Evolutionary conservation across 2,113 vertebrate genomes (phyloP), one percentile per base, ranked within the genome.

Genomic region (Chroicocephalus ridibundus): DNA sequence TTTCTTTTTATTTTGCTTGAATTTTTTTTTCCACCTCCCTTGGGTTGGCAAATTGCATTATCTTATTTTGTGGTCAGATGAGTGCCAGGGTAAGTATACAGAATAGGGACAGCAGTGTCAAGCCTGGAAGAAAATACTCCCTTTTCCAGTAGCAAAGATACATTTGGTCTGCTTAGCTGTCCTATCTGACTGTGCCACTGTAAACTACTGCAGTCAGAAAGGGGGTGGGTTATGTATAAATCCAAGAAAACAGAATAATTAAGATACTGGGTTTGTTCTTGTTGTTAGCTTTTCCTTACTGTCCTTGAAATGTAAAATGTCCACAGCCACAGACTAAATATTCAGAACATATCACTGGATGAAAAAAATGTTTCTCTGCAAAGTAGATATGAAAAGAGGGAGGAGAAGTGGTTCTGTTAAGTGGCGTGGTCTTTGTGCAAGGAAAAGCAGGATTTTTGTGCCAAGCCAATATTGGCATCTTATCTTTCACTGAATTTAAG

Each of bases 11-110:
- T 47, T 95, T 82, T 61, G 16, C 32, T 21, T 64, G 25, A 15
- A 3, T 24, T 31, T 38, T 52, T 40, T 54, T 6, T 34, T 14
- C 34, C 60, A 66, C 26, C 62, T 83, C 62, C 54, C 36, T 90
- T 87, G 65, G 51, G 36, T 93, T 91, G 49, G 20, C 80, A 93
- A 88, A 83, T 81, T 81, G 62, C 88, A 83, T 94, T 88, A 62
- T 66, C 22, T 74, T 90, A 51, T 10, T 92, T 68, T 94, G 76
- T 86, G 46, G 68, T 55, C 79, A 88, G 18, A 79, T 55, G 70
- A 88, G 68, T 70, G 32, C 80, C 64, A 86, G 71, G 62, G 29
- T 38, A 74, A 86, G 60, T 54, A 71, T n/a, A 52, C 24, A 55
- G 86, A 80, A 49, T 3, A 6, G 15, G 76, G 7, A 66, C 25